Conservation (phyloP, 2,797 vertebrate genomes). For the Anableps anableps region DNA sequence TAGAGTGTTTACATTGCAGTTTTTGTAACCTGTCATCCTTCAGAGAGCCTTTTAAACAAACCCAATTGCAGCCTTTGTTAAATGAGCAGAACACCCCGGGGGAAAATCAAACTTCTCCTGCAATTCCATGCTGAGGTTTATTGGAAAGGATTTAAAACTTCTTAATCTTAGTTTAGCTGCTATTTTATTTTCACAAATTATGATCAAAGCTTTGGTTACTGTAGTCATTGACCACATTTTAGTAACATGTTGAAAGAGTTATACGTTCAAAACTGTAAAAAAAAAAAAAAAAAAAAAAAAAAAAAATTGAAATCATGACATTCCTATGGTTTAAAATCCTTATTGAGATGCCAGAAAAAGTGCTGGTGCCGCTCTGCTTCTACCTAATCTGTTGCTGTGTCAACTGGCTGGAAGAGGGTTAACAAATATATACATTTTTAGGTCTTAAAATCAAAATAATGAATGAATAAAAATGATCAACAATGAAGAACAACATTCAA, state of each 20-base stretch:
- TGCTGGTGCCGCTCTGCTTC: neutral
- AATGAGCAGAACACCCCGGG: constrained; percentile 38
- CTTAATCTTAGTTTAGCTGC: neutral
- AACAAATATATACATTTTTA: neutral
- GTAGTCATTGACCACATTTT: neutral
- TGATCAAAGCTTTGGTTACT: neutral
- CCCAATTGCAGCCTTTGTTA: constrained; percentile 48
- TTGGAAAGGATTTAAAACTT: neutral
- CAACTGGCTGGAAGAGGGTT: neutral
- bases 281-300: too few relatives aligned
- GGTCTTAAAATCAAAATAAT: neutral
- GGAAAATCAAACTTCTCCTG: neutral
- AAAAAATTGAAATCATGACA: too few relatives aligned
- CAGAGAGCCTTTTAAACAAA: constrained; percentile 40
- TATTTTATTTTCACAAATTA: neutral
- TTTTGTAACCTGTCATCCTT: constrained; percentile 62
- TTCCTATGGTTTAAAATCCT: too few relatives aligned
- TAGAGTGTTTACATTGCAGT: constrained; percentile 52
- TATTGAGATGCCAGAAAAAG: neutral
- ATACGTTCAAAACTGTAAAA: too few relatives aligned
- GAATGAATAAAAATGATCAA: neutral
- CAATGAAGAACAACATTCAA: neutral
- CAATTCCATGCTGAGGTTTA: neutral
- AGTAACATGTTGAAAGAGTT: too few relatives aligned
- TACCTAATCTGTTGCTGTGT: neutral